Evolutionary conservation across 2,113 vertebrate species (phyloP).

Genomic region (Malurus melanocephalus): DNA sequence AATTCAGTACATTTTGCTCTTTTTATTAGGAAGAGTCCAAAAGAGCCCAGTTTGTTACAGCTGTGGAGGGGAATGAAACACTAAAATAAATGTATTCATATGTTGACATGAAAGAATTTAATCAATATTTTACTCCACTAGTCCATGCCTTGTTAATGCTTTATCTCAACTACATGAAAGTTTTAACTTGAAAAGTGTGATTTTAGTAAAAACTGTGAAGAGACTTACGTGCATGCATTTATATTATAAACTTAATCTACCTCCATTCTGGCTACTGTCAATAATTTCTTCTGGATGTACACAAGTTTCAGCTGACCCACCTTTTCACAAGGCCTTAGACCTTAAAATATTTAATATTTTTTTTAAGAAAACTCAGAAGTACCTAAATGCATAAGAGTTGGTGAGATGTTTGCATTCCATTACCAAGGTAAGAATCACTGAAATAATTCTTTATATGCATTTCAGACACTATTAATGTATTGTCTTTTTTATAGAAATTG

Average conservation of each 20-base stretch:
- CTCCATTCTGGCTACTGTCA: neutral
- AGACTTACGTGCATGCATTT: neutral
- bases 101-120: neutral
- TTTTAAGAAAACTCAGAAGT: neutral
- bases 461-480: neutral
- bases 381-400: neutral
- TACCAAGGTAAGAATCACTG: neutral
- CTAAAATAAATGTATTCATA: neutral
- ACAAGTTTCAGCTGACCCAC: neutral
- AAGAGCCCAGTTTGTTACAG: neutral
- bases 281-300: neutral
- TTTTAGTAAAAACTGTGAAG: neutral
- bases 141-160: neutral
- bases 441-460: neutral
- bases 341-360: neutral
- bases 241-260: neutral
- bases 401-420: neutral
- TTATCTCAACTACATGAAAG: neutral
- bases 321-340: neutral
- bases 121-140: neutral
- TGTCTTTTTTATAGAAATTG: neutral
- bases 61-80: neutral
- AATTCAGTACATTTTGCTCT: neutral
- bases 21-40: neutral
- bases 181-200: neutral